Evolutionary conservation across 1,140 invertebrate species (phyloP).

Genomic region (Atopsyche davidsoni): DNA sequence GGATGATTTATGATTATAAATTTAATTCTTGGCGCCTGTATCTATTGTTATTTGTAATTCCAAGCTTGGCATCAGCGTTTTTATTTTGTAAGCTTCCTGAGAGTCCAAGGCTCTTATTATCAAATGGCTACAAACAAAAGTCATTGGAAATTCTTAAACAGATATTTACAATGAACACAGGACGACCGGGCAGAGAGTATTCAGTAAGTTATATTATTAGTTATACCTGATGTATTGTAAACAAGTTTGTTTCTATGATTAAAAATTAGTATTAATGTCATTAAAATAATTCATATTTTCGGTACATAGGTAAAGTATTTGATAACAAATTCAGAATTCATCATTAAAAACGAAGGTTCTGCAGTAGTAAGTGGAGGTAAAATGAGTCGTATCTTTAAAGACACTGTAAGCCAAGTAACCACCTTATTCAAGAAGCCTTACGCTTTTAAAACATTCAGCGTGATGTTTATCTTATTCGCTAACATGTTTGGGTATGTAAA

Average conservation of each 20-base stretch:
- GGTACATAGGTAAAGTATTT: neutral
- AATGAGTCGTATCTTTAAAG: slow-evolving; percentile 41
- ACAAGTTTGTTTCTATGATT: neutral
- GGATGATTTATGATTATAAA: slow-evolving; percentile 37
- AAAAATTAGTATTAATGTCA: neutral
- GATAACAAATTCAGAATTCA: neutral
- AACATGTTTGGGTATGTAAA: slow-evolving; percentile 59
- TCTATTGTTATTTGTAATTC: slow-evolving; percentile 50
- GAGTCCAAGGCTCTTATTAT: slow-evolving; percentile 67
- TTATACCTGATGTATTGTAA: too few relatives aligned
- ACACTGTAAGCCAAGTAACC: slow-evolving; percentile 49
- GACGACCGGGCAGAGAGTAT: slow-evolving; percentile 29
- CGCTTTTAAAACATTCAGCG: slow-evolving; percentile 49
- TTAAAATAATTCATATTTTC: neutral
- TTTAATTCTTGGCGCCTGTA: slow-evolving; percentile 62
- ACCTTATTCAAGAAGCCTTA: slow-evolving; percentile 48
- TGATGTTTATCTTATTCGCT: slow-evolving; percentile 54
- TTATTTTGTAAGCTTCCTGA: slow-evolving; percentile 61
- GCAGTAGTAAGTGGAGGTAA: slow-evolving; percentile 31
- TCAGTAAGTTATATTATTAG: slow-evolving; percentile 15
- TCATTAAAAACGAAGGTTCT: too few relatives aligned
- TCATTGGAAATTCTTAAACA: slow-evolving; percentile 54
- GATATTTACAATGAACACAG: slow-evolving; percentile 57
- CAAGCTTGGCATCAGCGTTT: slow-evolving; percentile 50
- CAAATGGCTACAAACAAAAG: slow-evolving; percentile 54